Evolutionary conservation across 2,888 invertebrate species (phyloP), one percentile per base, ranked within the genome.

Genomic region (Periphyllus acericola): DNA sequence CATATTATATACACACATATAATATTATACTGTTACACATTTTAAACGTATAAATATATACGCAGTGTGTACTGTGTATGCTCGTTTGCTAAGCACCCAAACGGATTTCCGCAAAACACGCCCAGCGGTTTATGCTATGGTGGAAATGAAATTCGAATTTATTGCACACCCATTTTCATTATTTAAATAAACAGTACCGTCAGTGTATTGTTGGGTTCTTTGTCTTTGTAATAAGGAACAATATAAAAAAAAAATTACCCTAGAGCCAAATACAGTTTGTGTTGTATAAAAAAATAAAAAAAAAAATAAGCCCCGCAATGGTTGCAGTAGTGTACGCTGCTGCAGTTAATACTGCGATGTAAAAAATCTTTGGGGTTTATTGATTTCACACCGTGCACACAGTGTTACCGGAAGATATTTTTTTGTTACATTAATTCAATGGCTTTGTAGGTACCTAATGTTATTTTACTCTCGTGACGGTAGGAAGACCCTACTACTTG

Each of bases 101-200:
- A 87, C 86, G 86, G 86, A 87, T 87, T 87, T 87, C 86, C 86
- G 86, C 86, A 80, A 81, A 87, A 87, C 86, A 87, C 86, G 86
- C 86, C 86, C 74, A 72, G 40, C 74, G 32, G 83, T 46, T 40
- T 75, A 66, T 29, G 32, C n/a, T 82, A n/a, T 82, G 14, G 84
- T 84, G 66, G 84, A 84, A 76, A 84, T 76, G 66, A 84, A 84
- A 72, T 87, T 87, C 32, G 80, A 72, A 80, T 81, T 86, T 81
- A 81, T 87, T 66, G 86, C 86, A 81, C 86, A 32, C 86, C 86
- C 86, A 87, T 87, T 81, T 80, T 60, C 40, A 74, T 87, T 80
- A 80, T 84, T 76, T n/a, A n/a, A 84, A 76, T 32, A 19, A 76
- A 66, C 55, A 14, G 40, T 19, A n/a, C 66, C 66, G 66, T 76